Percentiles rank a stretch among this genome's conserved stretches.
Evolutionary conservation across 1,140 invertebrate genomes (phyloP).

Genomic region (Sycophaga agraensis): DNA sequence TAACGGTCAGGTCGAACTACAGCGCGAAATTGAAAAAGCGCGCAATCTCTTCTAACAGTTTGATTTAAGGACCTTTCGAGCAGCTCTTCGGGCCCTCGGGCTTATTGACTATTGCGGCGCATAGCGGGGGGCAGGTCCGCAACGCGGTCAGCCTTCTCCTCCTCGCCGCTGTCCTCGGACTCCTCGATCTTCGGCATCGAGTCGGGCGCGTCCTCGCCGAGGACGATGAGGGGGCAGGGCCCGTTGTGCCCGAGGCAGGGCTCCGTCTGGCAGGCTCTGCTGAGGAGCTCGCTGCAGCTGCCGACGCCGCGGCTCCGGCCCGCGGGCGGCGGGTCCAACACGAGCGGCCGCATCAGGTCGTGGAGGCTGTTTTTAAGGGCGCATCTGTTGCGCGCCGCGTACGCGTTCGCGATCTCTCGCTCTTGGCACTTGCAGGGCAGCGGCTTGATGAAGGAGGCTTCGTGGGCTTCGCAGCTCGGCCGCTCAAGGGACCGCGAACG

Average conservation of each 20-base stretch:
- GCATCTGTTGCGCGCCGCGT: too few relatives aligned
- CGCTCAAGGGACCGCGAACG: conserved; percentile 21
- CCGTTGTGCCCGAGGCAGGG: too few relatives aligned
- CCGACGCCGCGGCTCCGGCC: too few relatives aligned
- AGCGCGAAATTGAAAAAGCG: too few relatives aligned
- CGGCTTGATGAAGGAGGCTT: conserved; percentile 65
- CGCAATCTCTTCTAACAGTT: too few relatives aligned
- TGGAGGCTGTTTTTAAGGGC: conserved; percentile 28
- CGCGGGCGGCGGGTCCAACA: conserved; percentile 51
- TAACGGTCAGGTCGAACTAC: too few relatives aligned
- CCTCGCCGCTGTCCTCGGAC: conserved; percentile 7
- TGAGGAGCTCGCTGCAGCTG: background rate
- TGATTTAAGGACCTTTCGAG: too few relatives aligned
- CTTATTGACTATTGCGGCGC: background rate
- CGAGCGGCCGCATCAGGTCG: conserved; percentile 45
- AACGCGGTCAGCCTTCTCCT: conserved; percentile 27
- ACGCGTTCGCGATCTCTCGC: background rate
- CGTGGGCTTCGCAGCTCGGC: background rate
- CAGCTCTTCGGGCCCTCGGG: too few relatives aligned
- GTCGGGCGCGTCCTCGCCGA: background rate
- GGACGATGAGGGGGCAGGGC: too few relatives aligned
- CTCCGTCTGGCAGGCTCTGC: too few relatives aligned
- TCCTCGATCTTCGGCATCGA: conserved; percentile 19
- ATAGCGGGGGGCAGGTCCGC: too few relatives aligned
- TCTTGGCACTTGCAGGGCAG: conserved; percentile 55